A percentile compares a stretch with the other conserved stretches of the same genome.
Evolutionary conservation across 1,140 invertebrate species (phyloP).

Genomic region (Bilobella aurantiaca): DNA sequence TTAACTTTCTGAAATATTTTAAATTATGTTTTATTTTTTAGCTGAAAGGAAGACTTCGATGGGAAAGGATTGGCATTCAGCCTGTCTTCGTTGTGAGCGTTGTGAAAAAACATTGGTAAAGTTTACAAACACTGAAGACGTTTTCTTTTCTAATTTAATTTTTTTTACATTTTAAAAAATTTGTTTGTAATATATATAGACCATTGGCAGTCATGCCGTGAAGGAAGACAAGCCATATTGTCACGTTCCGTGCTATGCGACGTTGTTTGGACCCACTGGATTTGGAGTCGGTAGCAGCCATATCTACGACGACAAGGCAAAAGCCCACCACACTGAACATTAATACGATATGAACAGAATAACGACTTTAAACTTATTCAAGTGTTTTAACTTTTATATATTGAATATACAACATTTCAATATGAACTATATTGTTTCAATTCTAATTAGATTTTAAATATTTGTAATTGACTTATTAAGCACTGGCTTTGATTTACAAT

Average conservation of each 20-base stretch:
- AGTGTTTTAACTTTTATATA: too few species aligned
- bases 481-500: too few species aligned
- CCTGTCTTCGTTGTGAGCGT: conserved; percentile 61
- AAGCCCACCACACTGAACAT: too few species aligned
- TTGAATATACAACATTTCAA: too few species aligned
- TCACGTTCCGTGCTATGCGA: conserved; percentile 60
- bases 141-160: not conserved
- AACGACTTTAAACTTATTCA: too few species aligned
- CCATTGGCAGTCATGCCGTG: conserved; percentile 57
- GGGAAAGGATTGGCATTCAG: conserved; percentile 66
- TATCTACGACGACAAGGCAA: too few species aligned
- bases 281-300: not conserved
- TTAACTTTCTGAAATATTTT: not conserved
- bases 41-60: conserved; percentile 64
- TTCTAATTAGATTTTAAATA: too few species aligned
- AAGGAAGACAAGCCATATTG: conserved; percentile 68
- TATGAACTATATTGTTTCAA: too few species aligned
- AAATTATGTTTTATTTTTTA: conserved; percentile 40
- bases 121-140: too few species aligned
- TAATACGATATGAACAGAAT: too few species aligned
- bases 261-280: conserved; percentile 52
- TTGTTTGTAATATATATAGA: conserved; percentile 21
- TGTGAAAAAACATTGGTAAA: conserved; percentile 58
- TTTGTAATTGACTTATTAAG: too few species aligned
- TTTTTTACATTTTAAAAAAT: not conserved